phyloP scores from a whole-genome alignment of 2,797 vertebrate species.

The Myotis myotis region DNA sequence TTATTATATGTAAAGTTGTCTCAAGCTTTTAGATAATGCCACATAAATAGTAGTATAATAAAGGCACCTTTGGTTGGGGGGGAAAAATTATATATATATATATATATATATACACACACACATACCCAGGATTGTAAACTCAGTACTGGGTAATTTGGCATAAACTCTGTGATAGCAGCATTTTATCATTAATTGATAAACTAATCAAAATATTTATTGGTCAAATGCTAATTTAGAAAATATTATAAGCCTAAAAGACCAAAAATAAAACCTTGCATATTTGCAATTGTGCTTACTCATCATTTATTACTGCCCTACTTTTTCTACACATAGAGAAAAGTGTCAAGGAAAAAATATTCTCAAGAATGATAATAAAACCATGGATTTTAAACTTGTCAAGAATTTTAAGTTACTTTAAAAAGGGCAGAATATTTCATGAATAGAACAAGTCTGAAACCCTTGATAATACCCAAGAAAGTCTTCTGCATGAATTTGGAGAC shows the following conservation, averaged over 20 bases:
- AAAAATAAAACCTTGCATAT: neutral
- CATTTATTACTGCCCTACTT: neutral
- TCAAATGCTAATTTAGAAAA: neutral
- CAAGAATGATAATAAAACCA: slow-evolving; percentile 11
- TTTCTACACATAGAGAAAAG: neutral
- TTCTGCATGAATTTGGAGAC: neutral
- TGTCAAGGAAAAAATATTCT: neutral
- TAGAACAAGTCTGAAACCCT: neutral
- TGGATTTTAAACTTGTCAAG: slow-evolving; percentile 9
- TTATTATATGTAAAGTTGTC: neutral
- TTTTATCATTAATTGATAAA: slow-evolving; percentile 16
- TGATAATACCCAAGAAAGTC: neutral
- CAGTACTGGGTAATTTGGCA: neutral
- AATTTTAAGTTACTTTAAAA: slow-evolving; percentile 51
- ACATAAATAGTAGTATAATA: neutral
- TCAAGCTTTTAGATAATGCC: neutral
- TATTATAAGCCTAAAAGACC: neutral
- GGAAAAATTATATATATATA: neutral
- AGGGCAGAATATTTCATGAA: neutral
- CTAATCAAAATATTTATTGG: neutral
- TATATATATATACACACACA: neutral
- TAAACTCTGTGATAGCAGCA: neutral
- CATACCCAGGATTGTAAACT: neutral
- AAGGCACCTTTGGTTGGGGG: neutral
- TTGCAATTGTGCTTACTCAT: neutral